Evolutionary conservation across 2,113 vertebrate species (phyloP).

Genomic region (Nannospalax galili): DNA sequence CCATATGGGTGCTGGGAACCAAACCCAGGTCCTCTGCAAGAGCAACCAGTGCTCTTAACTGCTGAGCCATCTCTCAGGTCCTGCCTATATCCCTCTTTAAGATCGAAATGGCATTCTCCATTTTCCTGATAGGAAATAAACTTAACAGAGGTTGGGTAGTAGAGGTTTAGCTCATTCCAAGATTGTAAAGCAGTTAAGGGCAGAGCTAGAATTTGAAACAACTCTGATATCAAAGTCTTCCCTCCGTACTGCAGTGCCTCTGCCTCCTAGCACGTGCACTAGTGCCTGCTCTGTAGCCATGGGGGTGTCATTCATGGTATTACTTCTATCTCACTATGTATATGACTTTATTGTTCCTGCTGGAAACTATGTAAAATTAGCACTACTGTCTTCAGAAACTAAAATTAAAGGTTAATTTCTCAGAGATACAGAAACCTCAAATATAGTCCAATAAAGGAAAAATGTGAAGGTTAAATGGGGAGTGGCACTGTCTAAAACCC

Average conservation of each 20-base stretch:
- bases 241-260: background rate
- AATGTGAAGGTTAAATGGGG: background rate
- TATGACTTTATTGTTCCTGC: background rate
- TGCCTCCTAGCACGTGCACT: background rate
- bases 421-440: background rate
- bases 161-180: background rate
- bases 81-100: background rate
- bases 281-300: background rate
- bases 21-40: too few relatives aligned
- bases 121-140: constrained; percentile 28
- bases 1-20: too few relatives aligned
- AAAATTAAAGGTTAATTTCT: constrained; percentile 44
- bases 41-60: too few relatives aligned
- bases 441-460: background rate
- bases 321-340: background rate
- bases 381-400: background rate
- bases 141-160: background rate
- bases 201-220: background rate
- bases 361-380: background rate
- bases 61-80: too few relatives aligned
- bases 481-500: too few relatives aligned
- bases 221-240: background rate
- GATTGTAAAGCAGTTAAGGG: background rate
- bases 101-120: background rate
- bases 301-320: background rate